Base-by-base conservation (phyloP, 2,113 vertebrate genomes). In the Potamarius usumacintae region DNA sequence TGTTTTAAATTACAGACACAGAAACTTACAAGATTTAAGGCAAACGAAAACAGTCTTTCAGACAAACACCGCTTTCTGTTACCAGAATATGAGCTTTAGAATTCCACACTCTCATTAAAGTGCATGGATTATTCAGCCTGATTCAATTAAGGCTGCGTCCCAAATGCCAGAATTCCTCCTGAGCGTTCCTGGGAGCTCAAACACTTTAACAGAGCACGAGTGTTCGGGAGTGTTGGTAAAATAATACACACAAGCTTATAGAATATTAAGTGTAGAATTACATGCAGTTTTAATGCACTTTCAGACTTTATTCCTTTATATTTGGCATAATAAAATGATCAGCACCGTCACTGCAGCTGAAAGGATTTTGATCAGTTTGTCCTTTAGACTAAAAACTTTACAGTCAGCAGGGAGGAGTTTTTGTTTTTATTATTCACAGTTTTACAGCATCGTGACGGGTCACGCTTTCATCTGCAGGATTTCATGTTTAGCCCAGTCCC, bases 401-500 rank as follows among this genome's bases (percentile, higher is more conserved):
- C n/a, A 9, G 76, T 52, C 14, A 6, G 57, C 53, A 30, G 52
- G 7, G 52, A 20, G 7, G 77, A 80, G n/a, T 30, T 27, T 0
- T 8, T 72, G 22, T 52, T 67, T 77, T 69, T 55, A 74, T 18
- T 42, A 20, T 6, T 53, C 25, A 87, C 53, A 83, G n/a, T 63
- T 22, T 60, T 60, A 58, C 34, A 22, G 27, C 65, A 53, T 79
- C 65, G 17, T 5, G 18, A 15, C 11, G 22, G 30, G 11, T 86
- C 80, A 93, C 72, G 85, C 12, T 91, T 95, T 93, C 91, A 91
- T 92, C 83, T 93, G 89, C 87, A 94, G 76, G 84, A 93, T 90
- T 93, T 99, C 97, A 89, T 93, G 93, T 79, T 94, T 94, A 78
- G 91, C 84, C 98, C 98, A 99, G 57, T 98, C 97, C 12, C 97